Base-by-base conservation (phyloP, 2,113 vertebrate genomes). In the Leiothrix lutea region DNA sequence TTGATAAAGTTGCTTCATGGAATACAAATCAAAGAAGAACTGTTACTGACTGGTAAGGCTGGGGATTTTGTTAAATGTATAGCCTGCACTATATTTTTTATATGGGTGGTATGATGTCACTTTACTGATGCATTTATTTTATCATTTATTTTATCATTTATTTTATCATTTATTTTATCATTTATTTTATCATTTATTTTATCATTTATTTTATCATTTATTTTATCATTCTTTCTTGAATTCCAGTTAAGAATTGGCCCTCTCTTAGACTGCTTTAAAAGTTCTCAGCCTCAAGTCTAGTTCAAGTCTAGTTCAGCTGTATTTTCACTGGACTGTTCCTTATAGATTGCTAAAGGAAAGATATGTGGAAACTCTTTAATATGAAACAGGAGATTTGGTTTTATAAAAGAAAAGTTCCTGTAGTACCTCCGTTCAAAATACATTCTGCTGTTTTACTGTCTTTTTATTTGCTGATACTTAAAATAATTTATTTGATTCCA, bases 1-100 rank as follows among this genome's bases (percentile, higher is more conserved):
- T 83, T 98, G 92, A 95, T 98, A 78, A 87, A 97, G 61, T 94
- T 98, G 56, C 97, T 98, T 69, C 97, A 98, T 71, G 96, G 97
- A 42, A 92, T 98, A 40, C 86, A 96, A 53, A 75, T 72, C 57
- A 96, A 97, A 48, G 95, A 93, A 75, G 98, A 98, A 18, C 85
- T 94, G 31, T 73, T 97, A 53, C 29, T 98, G 91, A 96, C 94
- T 87, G 98, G 98, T 98, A 98, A 96, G 97, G 11, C 47, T 91
- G 26, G 74, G 51, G 15, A 42, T 90, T 86, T 95, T 90, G 23
- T 70, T 67, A 33, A 77, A 56, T 62, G 19, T 25, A 8, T 50
- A 51, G 17, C 7, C 36, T 85, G 17, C 8, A 1, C 6, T 60
- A 0, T 53, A 17, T 33, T 66, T 69, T 74, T 75, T 47, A 21